These are phyloP conservation scores for Aramus guarauna DNA, from an alignment of 2,113 vertebrate genomes.

Conservation along the genomic window DNA sequence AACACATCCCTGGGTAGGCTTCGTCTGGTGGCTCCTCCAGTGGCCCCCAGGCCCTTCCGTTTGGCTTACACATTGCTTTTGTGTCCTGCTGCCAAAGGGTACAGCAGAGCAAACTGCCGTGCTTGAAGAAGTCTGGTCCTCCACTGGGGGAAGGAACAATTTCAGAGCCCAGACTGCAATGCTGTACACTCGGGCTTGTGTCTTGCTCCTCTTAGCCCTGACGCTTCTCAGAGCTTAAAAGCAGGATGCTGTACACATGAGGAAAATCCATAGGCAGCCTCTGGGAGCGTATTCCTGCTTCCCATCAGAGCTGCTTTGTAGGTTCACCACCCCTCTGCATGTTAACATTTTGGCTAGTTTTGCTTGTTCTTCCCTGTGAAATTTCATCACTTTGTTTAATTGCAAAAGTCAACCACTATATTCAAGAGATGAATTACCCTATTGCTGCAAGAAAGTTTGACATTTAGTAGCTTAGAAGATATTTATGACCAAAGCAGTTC, in stretches of 20 bases:
- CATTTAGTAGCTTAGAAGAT: not conserved
- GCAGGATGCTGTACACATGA: not conserved
- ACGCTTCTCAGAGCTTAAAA: not conserved
- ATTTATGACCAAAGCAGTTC: not conserved
- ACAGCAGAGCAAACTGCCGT: not conserved
- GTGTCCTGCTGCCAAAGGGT: not conserved
- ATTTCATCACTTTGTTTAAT: slow-evolving; percentile 38
- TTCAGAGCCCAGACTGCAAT: accelerated
- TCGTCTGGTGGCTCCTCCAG: not conserved
- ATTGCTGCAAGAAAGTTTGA: not conserved
- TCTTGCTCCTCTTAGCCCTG: not conserved
- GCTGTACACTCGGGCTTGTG: accelerated
- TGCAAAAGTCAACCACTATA: not conserved
- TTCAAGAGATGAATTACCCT: not conserved
- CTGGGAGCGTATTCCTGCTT: not conserved
- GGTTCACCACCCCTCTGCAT: not conserved
- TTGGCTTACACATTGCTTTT: accelerated
- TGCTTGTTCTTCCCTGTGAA: not conserved
- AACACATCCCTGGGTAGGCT: not conserved
- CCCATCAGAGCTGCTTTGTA: not conserved
- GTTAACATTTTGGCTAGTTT: not conserved
- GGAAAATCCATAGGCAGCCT: not conserved
- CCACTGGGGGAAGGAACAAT: not conserved
- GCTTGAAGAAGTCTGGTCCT: not conserved
- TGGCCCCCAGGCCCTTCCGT: not conserved